Evolutionary conservation across 2,888 invertebrate species (phyloP), one percentile per base, ranked within the genome.

Genomic region (Caenorhabditis doughertyi): DNA sequence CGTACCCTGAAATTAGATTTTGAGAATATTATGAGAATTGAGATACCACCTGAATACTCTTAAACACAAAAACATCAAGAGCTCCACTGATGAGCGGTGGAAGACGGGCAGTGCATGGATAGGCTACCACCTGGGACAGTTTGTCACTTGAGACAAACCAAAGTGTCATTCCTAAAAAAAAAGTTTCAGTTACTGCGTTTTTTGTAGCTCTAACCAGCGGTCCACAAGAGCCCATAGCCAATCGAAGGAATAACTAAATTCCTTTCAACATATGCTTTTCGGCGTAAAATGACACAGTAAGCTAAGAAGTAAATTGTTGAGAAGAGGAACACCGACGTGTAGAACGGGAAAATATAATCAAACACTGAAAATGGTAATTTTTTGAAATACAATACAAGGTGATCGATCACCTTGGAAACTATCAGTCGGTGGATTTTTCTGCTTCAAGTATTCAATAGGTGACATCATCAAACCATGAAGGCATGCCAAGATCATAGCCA

Each of bases 91-190:
- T 90, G 3, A 90, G 85, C 13, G 90, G 89, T 13, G 90, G 90
- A 11, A 90, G 77, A 84, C 93, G 92, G 16, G 93, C 92, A 3
- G 93, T 92, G 65, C 93, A 93, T 3, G 93, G 93, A 85, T 93
- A 93, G 39, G 93, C 92, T 53, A 93, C 92, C 18, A 93, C 89
- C 85, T 93, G 92, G 0, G 92, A 92, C n/a, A 93, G 87, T 2
- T 90, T 89, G 64, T 92, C 90, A 84, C 93, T 93, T 18, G 93
- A 93, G 4, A 93, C 87, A 86, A 93, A 93, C 92, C 93, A 93
- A 39, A 91, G 89, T 0, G 91, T 89, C 53, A 92, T 92, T 42
- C 93, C 90, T 60, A 70, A 23, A 73, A 65, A 21, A 2, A 25
- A 2, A 11, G 18, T 3, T 35, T 11, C 2, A 42, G 25, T 8